These are phyloP conservation scores for Malaclemys terrapin DNA, from an alignment of 2,113 vertebrate genomes.

Conservation along the genomic window DNA sequence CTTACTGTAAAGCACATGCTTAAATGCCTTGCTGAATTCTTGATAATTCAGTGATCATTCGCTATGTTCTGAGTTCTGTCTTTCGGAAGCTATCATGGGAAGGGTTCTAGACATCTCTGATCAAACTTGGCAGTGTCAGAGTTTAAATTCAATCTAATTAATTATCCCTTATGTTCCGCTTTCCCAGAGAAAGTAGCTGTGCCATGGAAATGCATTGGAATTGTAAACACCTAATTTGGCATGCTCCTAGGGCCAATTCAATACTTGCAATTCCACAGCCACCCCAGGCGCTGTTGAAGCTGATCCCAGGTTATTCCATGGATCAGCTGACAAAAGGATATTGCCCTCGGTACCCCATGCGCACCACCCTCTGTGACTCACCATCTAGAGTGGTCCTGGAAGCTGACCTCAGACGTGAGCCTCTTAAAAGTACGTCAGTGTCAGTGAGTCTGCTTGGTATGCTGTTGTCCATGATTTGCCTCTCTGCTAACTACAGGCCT, in stretches of 20 bases:
- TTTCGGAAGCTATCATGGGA: constrained; percentile 1
- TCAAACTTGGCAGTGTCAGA: neutral
- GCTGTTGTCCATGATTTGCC: neutral
- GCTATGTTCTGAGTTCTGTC: neutral
- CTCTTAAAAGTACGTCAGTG: neutral
- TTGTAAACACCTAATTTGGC: neutral
- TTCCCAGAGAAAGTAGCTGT: neutral
- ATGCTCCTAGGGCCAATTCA: neutral
- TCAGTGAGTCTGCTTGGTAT: neutral
- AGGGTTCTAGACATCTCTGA: neutral
- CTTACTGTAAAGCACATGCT: neutral
- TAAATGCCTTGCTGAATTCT: neutral
- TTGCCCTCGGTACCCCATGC: neutral
- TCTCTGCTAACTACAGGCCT: neutral
- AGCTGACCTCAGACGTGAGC: neutral
- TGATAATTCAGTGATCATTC: neutral
- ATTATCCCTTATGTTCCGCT: neutral
- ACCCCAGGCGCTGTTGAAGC: neutral
- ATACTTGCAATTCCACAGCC: neutral
- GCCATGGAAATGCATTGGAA: neutral
- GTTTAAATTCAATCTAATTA: neutral
- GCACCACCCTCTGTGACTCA: accelerated
- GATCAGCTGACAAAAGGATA: neutral
- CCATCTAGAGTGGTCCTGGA: neutral
- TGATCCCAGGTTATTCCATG: neutral